phyloP scores from a whole-genome alignment of 2,888 invertebrate species.

The Tromatobia lineatoria region DNA sequence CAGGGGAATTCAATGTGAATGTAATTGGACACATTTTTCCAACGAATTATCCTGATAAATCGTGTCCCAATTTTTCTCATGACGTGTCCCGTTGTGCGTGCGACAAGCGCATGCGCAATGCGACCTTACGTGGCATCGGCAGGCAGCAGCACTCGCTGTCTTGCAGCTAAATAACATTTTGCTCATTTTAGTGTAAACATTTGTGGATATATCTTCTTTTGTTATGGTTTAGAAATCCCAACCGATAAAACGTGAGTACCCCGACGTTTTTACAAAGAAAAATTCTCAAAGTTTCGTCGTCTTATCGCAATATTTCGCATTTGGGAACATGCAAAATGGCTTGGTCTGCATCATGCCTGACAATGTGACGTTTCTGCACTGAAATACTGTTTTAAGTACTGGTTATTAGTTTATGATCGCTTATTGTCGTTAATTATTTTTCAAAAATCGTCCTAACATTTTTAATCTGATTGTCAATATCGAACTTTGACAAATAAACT shows the following conservation, averaged over 20 bases:
- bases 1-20: background rate
- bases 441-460: background rate
- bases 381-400: background rate
- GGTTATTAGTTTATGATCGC: background rate
- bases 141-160: slow-evolving; percentile 77
- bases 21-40: background rate
- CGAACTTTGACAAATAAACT: background rate
- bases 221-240: slow-evolving; percentile 81
- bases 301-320: slow-evolving; percentile 32
- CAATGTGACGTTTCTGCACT: slow-evolving; percentile 69
- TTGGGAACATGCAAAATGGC: slow-evolving; percentile 73
- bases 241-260: slow-evolving; percentile 78
- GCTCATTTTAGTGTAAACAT: slow-evolving; percentile 80
- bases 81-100: slow-evolving; percentile 81
- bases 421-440: no score
- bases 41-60: background rate
- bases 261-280: background rate
- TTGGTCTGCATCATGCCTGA: slow-evolving; percentile 62
- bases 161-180: slow-evolving; percentile 76
- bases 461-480: slow-evolving; percentile 20
- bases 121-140: slow-evolving; percentile 88
- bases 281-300: background rate
- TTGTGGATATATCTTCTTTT: slow-evolving; percentile 76
- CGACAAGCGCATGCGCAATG: slow-evolving; percentile 86
- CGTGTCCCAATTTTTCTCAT: slow-evolving; percentile 66